Evolutionary conservation across 2,888 invertebrate genomes (phyloP), one percentile per base, ranked within the genome.

Genomic region (Lasioglossum zephyrum): DNA sequence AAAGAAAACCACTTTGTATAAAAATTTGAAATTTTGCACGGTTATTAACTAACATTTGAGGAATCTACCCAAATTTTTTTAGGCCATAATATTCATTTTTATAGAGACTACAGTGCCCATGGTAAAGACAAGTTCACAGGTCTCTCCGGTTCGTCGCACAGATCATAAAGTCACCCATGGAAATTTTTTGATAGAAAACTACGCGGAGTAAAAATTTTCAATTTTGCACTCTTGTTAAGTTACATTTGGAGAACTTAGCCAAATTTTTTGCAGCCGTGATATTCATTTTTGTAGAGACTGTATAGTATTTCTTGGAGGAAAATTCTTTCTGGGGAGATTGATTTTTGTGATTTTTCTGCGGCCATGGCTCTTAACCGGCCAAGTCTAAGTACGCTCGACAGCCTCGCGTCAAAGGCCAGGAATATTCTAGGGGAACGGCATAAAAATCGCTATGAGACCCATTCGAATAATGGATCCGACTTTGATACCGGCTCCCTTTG

Each of bases 391-490:
- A 18, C 6, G 18, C 36, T 5, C 39, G 16, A 11, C 16, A 22
- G n/a, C 8, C n/a, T 39, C 60, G 31, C 18, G 47, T 53, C 73
- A 82, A 73, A 73, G 36, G 26, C 11, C n/a, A 22, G 53, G 31
- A 31, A 63, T 1, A 31, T 66, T 60, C 63, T 16, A 41, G 73
- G 70, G 57, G 82, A 66, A 82, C 70, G 60, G 26, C 57, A 63
- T 18, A 79, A 83, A 87, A 87, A 81, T 84, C 82, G 84, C 44
- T 69, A 83, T 75, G 88, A 63, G 80, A 85, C 84, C 80, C 86
- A 89, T 87, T 87, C 83, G 80, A 87, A 89, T 89, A 90, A 90
- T 88, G 82, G 84, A 81, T 75, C 66, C 53, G 80, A 90, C 86
- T 86, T 90, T 88, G 81, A 87, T 87, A 82, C 57, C 73, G 39